These are phyloP conservation scores for Drosophila mojavensis DNA, from an alignment of 1,140 invertebrate genomes.

Conservation along the genomic window DNA sequence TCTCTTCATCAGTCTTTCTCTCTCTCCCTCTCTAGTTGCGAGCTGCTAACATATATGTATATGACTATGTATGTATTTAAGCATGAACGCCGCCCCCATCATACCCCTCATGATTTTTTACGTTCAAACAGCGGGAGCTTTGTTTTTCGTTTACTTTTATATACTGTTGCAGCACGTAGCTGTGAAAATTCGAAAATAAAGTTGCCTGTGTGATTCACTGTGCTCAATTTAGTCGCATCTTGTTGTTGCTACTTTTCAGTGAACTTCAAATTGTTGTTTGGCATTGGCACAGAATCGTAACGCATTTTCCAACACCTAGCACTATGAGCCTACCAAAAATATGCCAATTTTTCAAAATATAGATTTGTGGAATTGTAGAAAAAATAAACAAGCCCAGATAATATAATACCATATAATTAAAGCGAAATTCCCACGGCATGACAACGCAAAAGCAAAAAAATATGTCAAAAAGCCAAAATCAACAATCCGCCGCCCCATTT, in stretches of 20 bases:
- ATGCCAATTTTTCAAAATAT: background rate
- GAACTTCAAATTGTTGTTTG: slow-evolving; percentile 67
- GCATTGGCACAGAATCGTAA: slow-evolving; percentile 52
- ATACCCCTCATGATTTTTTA: background rate
- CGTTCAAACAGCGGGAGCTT: slow-evolving; percentile 42
- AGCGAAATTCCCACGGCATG: slow-evolving; percentile 25
- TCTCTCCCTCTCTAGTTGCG: slow-evolving; percentile 15
- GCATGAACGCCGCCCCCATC: slow-evolving; percentile 15
- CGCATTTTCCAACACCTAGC: slow-evolving; percentile 51
- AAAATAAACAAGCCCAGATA: slow-evolving; percentile 24
- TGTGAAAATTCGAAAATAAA: slow-evolving; percentile 67
- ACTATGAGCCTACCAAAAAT: slow-evolving; percentile 5
- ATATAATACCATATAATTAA: slow-evolving; percentile 15
- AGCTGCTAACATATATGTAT: slow-evolving; percentile 56
- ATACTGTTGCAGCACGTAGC: slow-evolving; percentile 47
- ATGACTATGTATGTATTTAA: slow-evolving; percentile 1
- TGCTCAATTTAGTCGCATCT: slow-evolving; percentile 32
- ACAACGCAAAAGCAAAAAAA: slow-evolving; percentile 7
- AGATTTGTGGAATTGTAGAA: background rate
- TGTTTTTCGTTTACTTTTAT: slow-evolving; percentile 36
- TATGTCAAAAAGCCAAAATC: slow-evolving; percentile 31
- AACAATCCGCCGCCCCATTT: slow-evolving; percentile 19
- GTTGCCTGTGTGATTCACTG: slow-evolving; percentile 64
- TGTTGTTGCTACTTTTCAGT: slow-evolving; percentile 28
- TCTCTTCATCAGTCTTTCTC: slow-evolving; percentile 12